A percentile compares a stretch with the other conserved stretches of the same genome.
phyloP scores from a whole-genome alignment of 2,113 vertebrate species.

The human (Homo sapiens) region DNA sequence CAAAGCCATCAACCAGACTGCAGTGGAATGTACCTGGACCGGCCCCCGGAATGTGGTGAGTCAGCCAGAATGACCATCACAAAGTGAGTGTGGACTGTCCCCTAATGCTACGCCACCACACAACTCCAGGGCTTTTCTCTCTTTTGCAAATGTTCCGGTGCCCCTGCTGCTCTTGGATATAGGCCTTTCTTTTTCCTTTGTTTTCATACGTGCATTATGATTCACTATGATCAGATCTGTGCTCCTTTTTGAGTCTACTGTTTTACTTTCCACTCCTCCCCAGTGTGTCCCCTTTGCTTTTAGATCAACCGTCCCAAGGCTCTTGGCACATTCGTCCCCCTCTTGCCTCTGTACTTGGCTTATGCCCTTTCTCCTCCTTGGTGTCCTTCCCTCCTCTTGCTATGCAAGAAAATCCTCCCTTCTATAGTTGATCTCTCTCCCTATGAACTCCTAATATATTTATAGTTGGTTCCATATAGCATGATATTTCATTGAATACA shows the following conservation, averaged over 20 bases:
- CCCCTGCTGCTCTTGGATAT: not conserved
- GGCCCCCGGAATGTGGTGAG: slow-evolving; percentile 87
- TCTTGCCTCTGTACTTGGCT: not conserved
- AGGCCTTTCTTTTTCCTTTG: not conserved
- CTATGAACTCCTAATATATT: not conserved
- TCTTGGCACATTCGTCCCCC: not conserved
- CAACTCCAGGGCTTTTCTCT: not conserved
- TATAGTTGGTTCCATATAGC: not conserved
- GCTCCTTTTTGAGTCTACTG: not conserved
- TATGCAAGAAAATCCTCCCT: not conserved
- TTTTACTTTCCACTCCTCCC: not conserved
- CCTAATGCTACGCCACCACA: fast-evolving
- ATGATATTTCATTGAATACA: not conserved
- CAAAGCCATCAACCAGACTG: slow-evolving; percentile 93
- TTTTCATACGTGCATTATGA: not conserved
- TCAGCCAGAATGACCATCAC: not conserved
- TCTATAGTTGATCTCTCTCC: not conserved
- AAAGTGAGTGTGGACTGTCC: fast-evolving
- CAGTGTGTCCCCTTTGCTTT: fast-evolving
- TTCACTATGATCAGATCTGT: not conserved
- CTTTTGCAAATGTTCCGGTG: not conserved
- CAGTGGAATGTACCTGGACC: slow-evolving; percentile 95
- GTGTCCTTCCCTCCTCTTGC: not conserved
- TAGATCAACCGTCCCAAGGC: no score
- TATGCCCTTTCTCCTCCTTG: not conserved